A percentile compares a stretch with the other conserved stretches of the same genome.
Conservation (phyloP, 1,140 invertebrate genomes). For the Chionoecetes opilio region DNA sequence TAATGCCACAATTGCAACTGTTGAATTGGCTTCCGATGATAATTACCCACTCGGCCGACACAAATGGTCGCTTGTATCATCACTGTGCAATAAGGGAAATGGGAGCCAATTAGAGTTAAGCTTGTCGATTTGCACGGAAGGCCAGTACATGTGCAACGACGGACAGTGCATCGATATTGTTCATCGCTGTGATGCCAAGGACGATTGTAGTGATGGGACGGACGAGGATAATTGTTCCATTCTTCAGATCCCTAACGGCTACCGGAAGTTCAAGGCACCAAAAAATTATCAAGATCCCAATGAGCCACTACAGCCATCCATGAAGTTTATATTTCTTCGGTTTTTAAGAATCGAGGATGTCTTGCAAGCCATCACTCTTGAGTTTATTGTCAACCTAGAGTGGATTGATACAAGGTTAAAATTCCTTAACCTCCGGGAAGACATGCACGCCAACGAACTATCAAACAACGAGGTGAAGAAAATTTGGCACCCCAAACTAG, state of each 20-base stretch:
- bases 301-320: constrained; percentile 34
- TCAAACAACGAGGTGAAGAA: background rate
- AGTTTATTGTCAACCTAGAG: constrained; percentile 40
- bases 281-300: constrained; percentile 33
- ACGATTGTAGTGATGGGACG: constrained; percentile 61
- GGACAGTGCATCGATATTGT: constrained; percentile 62
- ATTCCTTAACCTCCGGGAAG: constrained; percentile 55
- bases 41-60: constrained; percentile 63
- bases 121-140: constrained; percentile 47
- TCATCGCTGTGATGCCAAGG: constrained; percentile 69
- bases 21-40: constrained; percentile 40
- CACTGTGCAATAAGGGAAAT: constrained; percentile 45
- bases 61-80: constrained; percentile 5
- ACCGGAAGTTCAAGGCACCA: constrained; percentile 68
- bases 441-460: constrained; percentile 62
- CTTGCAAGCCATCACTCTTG: constrained; percentile 53
- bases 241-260: constrained; percentile 55
- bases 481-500: constrained; percentile 44
- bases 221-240: constrained; percentile 71
- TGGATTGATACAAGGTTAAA: constrained; percentile 56
- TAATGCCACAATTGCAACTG: background rate
- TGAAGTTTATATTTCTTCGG: constrained; percentile 47
- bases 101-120: background rate
- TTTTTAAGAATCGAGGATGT: constrained; percentile 70
- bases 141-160: constrained; percentile 65